A percentile compares a stretch with the other conserved stretches of the same genome.
phyloP scores from a whole-genome alignment of 2,888 invertebrate genomes.

The Zele albiditarsus region DNA sequence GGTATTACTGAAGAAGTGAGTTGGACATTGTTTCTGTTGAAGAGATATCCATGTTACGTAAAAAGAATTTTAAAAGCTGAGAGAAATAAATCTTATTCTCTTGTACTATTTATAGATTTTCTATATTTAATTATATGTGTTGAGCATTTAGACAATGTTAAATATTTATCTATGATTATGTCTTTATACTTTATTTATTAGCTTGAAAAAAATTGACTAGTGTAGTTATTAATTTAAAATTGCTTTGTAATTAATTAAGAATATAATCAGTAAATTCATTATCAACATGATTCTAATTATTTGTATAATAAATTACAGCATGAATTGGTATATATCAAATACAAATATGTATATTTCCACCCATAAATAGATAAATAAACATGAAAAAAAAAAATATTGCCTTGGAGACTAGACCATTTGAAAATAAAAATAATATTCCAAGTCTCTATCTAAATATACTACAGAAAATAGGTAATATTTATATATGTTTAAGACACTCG shows the following conservation, averaged over 20 bases:
- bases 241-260: no score
- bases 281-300: no score
- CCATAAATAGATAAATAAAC: conserved; percentile 9
- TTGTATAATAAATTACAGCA: no score
- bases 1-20: background rate
- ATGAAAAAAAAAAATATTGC: conserved; percentile 15
- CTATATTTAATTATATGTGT: no score
- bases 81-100: background rate
- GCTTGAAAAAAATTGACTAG: no score
- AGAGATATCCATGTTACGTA: conserved; percentile 4
- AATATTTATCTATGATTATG: no score
- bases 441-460: background rate
- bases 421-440: background rate
- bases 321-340: no score
- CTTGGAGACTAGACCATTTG: conserved; percentile 17
- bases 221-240: no score
- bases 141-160: no score
- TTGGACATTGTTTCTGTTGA: conserved; percentile 10
- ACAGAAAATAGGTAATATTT: background rate
- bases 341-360: background rate
- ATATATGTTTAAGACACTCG: conserved; percentile 12
- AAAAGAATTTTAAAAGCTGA: background rate
- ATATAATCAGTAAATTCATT: no score
- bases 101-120: background rate
- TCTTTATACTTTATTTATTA: no score